A percentile compares a stretch with the other conserved stretches of the same genome.
Conservation (phyloP, 2,888 invertebrate genomes). For the Thereva unica region DNA sequence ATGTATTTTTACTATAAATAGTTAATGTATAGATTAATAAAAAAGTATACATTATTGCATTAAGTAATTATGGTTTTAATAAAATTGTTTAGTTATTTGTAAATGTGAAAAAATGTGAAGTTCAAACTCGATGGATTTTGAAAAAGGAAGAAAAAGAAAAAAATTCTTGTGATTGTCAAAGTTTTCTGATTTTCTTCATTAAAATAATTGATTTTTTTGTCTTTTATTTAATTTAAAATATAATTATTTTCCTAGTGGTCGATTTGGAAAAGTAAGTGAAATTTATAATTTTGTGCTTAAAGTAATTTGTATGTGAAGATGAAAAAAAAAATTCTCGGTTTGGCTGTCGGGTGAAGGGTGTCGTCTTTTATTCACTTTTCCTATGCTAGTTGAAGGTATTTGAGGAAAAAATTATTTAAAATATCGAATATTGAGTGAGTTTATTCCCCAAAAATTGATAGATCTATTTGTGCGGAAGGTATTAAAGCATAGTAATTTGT, state of each 20-base stretch:
- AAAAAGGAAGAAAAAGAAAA: slow-evolving; percentile 24
- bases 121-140: slow-evolving; percentile 20
- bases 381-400: slow-evolving; percentile 26
- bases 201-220: too few species aligned
- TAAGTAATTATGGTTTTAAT: background rate
- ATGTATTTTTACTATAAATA: slow-evolving; percentile 5
- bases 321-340: slow-evolving; percentile 1
- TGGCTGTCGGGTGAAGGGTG: slow-evolving; percentile 32
- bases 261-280: slow-evolving; percentile 20
- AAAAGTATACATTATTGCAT: too few species aligned
- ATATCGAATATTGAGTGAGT: background rate
- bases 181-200: slow-evolving; percentile 23
- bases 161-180: slow-evolving; percentile 28
- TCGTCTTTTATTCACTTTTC: slow-evolving; percentile 26
- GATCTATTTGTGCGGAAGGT: too few species aligned
- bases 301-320: background rate
- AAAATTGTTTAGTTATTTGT: slow-evolving; percentile 24
- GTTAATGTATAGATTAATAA: background rate
- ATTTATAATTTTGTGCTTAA: background rate
- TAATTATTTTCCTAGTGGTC: too few species aligned
- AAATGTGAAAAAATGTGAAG: slow-evolving; percentile 32
- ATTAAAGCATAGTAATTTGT: too few species aligned
- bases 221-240: too few species aligned
- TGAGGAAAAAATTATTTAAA: slow-evolving; percentile 10
- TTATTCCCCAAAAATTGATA: background rate